Percentiles rank a stretch among this genome's conserved stretches.
These are phyloP conservation scores for Chlorodrepanis virens DNA, from an alignment of 2,113 vertebrate species.

Conservation along the genomic window DNA sequence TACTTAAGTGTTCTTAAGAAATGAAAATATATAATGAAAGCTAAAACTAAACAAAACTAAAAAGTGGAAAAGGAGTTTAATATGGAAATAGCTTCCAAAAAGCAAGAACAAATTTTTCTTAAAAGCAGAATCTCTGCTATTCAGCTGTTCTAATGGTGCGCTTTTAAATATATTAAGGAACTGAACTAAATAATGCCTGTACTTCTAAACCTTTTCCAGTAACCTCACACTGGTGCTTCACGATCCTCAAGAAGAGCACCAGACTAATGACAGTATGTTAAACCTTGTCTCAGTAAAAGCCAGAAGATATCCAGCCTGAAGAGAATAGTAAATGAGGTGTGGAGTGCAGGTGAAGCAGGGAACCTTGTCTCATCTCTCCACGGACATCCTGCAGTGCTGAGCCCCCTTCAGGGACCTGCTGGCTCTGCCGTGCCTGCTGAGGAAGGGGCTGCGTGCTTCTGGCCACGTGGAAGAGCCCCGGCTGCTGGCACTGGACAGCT, in stretches of 20 bases:
- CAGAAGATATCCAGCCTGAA: neutral
- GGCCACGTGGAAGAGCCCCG: neutral
- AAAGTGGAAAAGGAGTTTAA: neutral
- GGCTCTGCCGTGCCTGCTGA: neutral
- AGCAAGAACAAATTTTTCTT: neutral
- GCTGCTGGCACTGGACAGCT: neutral
- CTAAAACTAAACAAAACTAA: neutral
- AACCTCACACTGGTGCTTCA: neutral
- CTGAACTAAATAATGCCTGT: neutral
- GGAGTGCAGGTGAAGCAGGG: neutral
- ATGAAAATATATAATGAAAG: neutral
- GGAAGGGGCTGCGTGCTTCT: neutral
- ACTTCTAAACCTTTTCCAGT: neutral
- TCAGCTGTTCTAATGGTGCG: neutral
- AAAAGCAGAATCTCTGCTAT: neutral
- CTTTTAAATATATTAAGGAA: neutral
- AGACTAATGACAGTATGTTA: neutral
- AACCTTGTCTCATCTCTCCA: neutral
- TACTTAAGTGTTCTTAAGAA: neutral
- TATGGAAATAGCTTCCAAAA: neutral
- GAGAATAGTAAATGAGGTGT: neutral
- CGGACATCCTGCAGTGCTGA: neutral
- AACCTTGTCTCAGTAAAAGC: neutral
- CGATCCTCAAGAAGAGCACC: neutral
- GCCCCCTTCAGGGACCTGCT: neutral